Percentiles rank a stretch among this genome's conserved stretches.
Evolutionary conservation across 2,888 invertebrate genomes (phyloP).

Genomic region (Pyrrhosoma nymphula): DNA sequence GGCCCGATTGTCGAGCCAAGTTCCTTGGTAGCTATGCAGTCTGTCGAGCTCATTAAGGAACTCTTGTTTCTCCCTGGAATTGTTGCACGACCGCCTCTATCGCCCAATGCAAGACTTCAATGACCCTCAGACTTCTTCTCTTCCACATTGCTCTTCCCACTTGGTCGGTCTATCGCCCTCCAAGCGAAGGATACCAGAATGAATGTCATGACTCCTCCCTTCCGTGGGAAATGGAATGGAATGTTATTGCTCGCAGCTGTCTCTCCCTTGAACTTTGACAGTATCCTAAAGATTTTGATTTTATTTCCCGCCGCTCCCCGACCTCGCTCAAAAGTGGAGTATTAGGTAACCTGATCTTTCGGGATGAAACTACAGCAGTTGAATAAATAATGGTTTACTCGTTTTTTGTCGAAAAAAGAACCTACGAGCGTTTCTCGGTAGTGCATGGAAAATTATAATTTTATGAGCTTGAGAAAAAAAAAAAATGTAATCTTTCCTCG

Average conservation of each 20-base stretch:
- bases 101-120: neutral
- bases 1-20: neutral
- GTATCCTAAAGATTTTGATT: neutral
- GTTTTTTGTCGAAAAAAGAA: neutral
- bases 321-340: neutral
- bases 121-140: neutral
- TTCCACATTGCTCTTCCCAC: neutral
- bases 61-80: neutral
- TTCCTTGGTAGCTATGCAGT: neutral
- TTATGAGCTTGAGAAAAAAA: neutral
- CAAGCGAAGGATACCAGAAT: neutral
- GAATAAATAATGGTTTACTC: neutral
- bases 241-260: neutral
- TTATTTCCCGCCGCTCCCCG: neutral
- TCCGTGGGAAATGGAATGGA: neutral
- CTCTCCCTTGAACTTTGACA: neutral
- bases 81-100: neutral
- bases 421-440: neutral
- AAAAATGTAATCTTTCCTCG: neutral
- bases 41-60: neutral
- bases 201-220: neutral
- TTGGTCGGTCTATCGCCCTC: neutral
- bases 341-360: neutral
- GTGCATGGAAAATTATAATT: neutral
- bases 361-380: neutral